Conservation (phyloP, 2,888 invertebrate genomes). For the Philaethria dido region DNA sequence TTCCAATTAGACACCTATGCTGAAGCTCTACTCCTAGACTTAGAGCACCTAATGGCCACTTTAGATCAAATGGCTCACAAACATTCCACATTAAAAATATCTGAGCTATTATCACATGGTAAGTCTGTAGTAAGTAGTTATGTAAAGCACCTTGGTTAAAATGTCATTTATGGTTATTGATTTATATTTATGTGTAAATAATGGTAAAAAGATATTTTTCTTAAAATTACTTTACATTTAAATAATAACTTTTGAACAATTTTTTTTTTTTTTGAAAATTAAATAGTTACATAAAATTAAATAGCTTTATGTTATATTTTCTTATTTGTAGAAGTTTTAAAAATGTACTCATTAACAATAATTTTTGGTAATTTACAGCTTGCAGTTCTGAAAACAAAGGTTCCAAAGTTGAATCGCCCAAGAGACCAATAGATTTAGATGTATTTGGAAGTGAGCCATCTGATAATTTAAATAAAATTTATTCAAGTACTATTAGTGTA, state of each 20-base stretch:
- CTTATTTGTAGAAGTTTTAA: not conserved
- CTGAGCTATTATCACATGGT: constrained; percentile 79
- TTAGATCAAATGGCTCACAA: constrained; percentile 83
- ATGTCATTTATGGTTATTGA: not conserved
- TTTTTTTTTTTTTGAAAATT: constrained; percentile 6
- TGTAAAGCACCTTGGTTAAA: constrained; percentile 15
- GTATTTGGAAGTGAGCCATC: constrained; percentile 63
- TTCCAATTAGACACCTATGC: constrained; percentile 78
- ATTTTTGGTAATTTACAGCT: constrained; percentile 61
- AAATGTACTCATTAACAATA: not conserved
- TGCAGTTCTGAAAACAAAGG: constrained; percentile 66
- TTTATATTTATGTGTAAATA: not conserved
- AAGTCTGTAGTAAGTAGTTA: constrained; percentile 56
- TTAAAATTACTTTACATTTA: not conserved
- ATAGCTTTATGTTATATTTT: not conserved
- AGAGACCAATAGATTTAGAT: constrained; percentile 63
- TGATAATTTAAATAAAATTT: constrained; percentile 67
- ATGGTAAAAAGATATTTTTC: not conserved
- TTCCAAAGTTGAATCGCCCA: constrained; percentile 48
- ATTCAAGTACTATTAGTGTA: constrained; percentile 67
- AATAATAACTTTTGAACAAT: not conserved
- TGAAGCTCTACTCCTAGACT: constrained; percentile 82
- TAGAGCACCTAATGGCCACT: constrained; percentile 83
- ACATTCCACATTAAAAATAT: constrained; percentile 81
- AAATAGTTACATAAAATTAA: not conserved